Evolutionary conservation across 2,888 invertebrate species (phyloP).

Genomic region (Elegia similella): DNA sequence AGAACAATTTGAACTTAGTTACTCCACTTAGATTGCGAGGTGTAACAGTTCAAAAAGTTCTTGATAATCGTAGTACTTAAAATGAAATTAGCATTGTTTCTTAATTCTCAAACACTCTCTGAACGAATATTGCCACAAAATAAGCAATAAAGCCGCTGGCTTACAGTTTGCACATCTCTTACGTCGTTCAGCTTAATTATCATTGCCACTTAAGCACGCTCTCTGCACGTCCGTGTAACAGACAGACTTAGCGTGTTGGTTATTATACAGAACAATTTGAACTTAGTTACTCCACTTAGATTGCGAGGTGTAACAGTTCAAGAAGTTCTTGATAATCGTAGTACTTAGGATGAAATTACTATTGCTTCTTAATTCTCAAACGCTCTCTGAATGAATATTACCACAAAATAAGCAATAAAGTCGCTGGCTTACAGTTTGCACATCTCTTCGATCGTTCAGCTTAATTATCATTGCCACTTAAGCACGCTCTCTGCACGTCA

Average conservation of each 20-base stretch:
- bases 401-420: constrained; percentile 69
- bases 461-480: constrained; percentile 73
- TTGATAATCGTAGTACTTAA: too few relatives aligned
- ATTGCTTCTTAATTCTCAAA: constrained; percentile 64
- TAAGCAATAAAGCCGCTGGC: constrained; percentile 66
- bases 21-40: too few relatives aligned
- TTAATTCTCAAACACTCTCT: constrained; percentile 59
- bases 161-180: constrained; percentile 69
- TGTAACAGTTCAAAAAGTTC: too few relatives aligned
- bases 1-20: too few relatives aligned
- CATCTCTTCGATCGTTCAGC: constrained; percentile 65
- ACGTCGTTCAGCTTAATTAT: constrained; percentile 71
- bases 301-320: too few relatives aligned
- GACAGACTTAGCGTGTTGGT: constrained; percentile 29
- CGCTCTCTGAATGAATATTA: constrained; percentile 63
- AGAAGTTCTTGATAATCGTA: too few relatives aligned
- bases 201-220: constrained; percentile 60
- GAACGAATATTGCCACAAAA: constrained; percentile 68
- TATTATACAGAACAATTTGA: constrained; percentile 13
- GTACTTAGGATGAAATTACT: too few relatives aligned
- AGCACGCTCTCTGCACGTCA: constrained; percentile 43
- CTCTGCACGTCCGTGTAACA: constrained; percentile 37
- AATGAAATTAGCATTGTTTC: constrained; percentile 39
- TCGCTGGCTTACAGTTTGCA: constrained; percentile 65
- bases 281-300: constrained; percentile 1